Evolutionary conservation across 2,113 vertebrate species (phyloP).

Genomic region (Baryphthengus martii): DNA sequence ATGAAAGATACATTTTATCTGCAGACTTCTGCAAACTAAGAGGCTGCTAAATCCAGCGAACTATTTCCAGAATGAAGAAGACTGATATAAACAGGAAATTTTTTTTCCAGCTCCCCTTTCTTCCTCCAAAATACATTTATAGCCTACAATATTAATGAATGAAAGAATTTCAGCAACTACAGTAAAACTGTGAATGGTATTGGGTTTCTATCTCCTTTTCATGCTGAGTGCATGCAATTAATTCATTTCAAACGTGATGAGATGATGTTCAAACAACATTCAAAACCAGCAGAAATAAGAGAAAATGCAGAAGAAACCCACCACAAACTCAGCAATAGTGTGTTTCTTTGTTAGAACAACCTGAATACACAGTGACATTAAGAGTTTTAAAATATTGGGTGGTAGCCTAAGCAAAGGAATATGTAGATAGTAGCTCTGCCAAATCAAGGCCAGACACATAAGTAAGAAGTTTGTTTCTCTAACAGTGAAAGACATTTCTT

Average conservation of each 20-base stretch:
- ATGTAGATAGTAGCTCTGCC: accelerated
- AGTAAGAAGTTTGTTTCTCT: background rate
- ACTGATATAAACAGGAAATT: background rate
- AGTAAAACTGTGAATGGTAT: background rate
- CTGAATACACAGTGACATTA: background rate
- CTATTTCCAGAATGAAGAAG: background rate
- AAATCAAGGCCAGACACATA: background rate
- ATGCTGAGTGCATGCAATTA: background rate
- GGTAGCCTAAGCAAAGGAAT: background rate
- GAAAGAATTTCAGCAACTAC: background rate
- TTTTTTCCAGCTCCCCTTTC: background rate
- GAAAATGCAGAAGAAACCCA: background rate
- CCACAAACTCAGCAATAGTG: background rate
- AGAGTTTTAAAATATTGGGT: background rate
- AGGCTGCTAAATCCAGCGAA: background rate
- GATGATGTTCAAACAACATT: background rate
- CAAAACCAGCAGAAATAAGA: background rate
- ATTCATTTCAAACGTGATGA: background rate
- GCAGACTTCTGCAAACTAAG: background rate
- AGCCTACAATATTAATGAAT: background rate
- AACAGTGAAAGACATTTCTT: background rate
- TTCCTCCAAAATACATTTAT: background rate
- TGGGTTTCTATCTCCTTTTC: background rate
- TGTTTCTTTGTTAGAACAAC: background rate
- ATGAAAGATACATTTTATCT: background rate